phyloP scores from a whole-genome alignment of 2,888 invertebrate genomes.

The Tetramorium bicarinatum region DNA sequence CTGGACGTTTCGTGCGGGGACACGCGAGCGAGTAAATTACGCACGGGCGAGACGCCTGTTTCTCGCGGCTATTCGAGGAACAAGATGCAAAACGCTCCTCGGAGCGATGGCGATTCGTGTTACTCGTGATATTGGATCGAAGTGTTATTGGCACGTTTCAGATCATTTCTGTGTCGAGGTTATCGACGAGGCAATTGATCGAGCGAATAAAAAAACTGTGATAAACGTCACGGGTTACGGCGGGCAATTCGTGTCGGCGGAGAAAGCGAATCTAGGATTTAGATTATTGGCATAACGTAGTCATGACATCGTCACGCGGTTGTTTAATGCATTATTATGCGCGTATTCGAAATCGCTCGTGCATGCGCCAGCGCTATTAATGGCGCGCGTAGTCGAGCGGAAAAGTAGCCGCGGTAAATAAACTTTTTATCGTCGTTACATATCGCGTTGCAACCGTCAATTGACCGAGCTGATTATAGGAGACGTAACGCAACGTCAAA shows the following conservation, averaged over 20 bases:
- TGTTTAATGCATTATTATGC: slow-evolving; percentile 17
- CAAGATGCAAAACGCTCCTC: not conserved
- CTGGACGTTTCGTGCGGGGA: slow-evolving; percentile 36
- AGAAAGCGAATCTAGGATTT: slow-evolving; percentile 10
- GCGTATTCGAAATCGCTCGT: slow-evolving; percentile 38
- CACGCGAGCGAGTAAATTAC: slow-evolving; percentile 29
- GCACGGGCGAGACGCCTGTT: not conserved
- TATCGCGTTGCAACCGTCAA: slow-evolving; percentile 35
- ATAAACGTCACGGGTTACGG: slow-evolving; percentile 9
- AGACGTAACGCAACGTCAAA: slow-evolving; percentile 17
- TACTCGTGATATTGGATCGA: not conserved
- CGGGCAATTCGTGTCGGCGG: not conserved
- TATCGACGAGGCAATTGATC: slow-evolving; percentile 22
- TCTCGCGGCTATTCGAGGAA: not conserved
- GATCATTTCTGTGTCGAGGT: slow-evolving; percentile 42
- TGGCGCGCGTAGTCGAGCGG: slow-evolving; percentile 49
- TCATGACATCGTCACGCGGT: slow-evolving; percentile 7
- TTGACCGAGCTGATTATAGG: slow-evolving; percentile 31
- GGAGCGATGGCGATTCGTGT: not conserved
- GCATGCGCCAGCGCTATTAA: slow-evolving; percentile 47
- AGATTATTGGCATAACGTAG: slow-evolving; percentile 18
- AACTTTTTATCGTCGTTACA: slow-evolving; percentile 43
- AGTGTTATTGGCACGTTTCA: slow-evolving; percentile 29
- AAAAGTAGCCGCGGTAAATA: slow-evolving; percentile 41
- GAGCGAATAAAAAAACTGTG: not conserved